Conservation (phyloP, 1,140 invertebrate genomes). For the Scaptomyza montana region DNA sequence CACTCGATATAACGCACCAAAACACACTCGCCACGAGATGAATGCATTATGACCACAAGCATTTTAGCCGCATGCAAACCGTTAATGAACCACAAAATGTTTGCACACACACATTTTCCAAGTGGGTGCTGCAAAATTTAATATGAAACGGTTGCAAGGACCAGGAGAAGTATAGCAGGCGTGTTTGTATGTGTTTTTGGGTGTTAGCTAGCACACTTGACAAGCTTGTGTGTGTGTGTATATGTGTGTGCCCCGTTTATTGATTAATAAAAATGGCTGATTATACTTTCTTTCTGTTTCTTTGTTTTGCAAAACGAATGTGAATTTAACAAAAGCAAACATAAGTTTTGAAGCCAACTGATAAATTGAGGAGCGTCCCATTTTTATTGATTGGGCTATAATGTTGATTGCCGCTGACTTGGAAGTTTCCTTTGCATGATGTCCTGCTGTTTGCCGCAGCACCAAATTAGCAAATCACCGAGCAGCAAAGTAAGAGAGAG, state of each 20-base stretch:
- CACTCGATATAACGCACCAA: constrained; percentile 55
- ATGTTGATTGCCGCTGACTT: constrained; percentile 26
- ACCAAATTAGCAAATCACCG: constrained; percentile 34
- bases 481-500: constrained; percentile 7
- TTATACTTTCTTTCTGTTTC: not conserved
- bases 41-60: constrained; percentile 63
- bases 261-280: constrained; percentile 67
- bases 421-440: constrained; percentile 35
- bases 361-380: constrained; percentile 26
- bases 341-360: constrained; percentile 1
- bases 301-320: constrained; percentile 41
- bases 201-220: constrained; percentile 49
- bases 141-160: not conserved
- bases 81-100: constrained; percentile 79
- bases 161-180: constrained; percentile 25
- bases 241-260: constrained; percentile 63
- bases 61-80: constrained; percentile 70
- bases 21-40: constrained; percentile 20
- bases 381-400: constrained; percentile 63
- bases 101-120: constrained; percentile 28
- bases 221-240: constrained; percentile 15
- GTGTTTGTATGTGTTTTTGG: constrained; percentile 24
- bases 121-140: constrained; percentile 24
- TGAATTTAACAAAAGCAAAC: not conserved
- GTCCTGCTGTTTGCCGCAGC: constrained; percentile 51